These are phyloP conservation scores for Etia nguti DNA, from an alignment of 2,113 vertebrate species.

Conservation along the genomic window DNA sequence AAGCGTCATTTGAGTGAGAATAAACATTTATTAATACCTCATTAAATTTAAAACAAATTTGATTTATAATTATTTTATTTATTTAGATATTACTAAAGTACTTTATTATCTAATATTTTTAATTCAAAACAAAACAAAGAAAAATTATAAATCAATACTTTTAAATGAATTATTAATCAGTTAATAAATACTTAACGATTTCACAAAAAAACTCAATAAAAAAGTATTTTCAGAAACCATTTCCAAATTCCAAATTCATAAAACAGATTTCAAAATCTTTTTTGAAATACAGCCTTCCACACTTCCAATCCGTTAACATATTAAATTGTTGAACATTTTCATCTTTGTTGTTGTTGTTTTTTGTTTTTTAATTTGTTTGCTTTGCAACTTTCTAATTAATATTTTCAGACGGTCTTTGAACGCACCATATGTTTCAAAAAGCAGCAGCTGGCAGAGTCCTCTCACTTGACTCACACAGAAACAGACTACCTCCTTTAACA, in stretches of 20 bases:
- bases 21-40: neutral
- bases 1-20: neutral
- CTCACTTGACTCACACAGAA: neutral
- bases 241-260: neutral
- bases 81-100: neutral
- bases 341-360: neutral
- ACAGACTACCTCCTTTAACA: neutral
- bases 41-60: neutral
- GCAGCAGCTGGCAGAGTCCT: slow-evolving; percentile 13
- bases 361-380: neutral
- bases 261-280: neutral
- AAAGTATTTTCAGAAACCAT: neutral
- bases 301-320: neutral
- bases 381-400: neutral
- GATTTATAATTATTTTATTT: neutral
- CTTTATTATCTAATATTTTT: neutral
- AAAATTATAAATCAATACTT: neutral
- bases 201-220: neutral
- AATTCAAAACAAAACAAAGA: neutral
- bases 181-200: neutral
- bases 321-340: neutral
- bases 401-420: neutral
- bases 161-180: neutral
- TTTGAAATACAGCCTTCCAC: neutral
- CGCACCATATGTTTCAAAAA: neutral